phyloP scores from a whole-genome alignment of 1,140 invertebrate species.

The Agrypnia vestita region DNA sequence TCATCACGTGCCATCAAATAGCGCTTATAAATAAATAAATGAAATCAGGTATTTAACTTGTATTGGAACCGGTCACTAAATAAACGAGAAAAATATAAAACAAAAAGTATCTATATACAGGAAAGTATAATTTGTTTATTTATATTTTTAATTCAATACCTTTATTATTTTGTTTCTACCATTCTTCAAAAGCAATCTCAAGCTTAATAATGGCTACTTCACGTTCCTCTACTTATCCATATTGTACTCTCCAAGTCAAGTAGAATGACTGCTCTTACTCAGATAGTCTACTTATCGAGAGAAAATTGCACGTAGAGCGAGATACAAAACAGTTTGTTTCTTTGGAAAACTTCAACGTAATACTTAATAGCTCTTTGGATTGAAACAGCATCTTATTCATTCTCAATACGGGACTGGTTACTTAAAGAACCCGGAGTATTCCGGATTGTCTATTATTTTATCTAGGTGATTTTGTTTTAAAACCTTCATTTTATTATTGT shows the following conservation, averaged over 20 bases:
- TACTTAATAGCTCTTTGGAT: constrained; percentile 13
- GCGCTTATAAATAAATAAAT: too few species aligned
- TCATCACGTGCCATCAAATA: too few species aligned
- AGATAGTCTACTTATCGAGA: background rate
- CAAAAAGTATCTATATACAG: too few species aligned
- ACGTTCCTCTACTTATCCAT: background rate
- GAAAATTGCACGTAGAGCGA: constrained; percentile 16
- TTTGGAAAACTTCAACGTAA: constrained; percentile 34
- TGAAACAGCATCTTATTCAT: constrained; percentile 28
- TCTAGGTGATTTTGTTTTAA: too few species aligned
- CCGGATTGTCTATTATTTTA: background rate
- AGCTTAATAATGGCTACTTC: background rate
- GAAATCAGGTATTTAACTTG: too few species aligned
- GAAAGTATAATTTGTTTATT: too few species aligned
- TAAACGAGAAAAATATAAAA: too few species aligned
- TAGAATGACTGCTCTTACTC: constrained; percentile 19
- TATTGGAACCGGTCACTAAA: too few species aligned
- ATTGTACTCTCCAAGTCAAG: constrained; percentile 2
- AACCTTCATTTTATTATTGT: too few species aligned
- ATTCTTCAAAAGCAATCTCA: too few species aligned
- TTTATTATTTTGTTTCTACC: too few species aligned
- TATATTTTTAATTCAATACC: too few species aligned
- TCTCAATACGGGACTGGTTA: constrained; percentile 22
- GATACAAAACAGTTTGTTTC: constrained; percentile 31
- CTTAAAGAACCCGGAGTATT: constrained; percentile 4